Evolutionary conservation across 2,888 invertebrate species (phyloP).

Genomic region (Patella depressa): DNA sequence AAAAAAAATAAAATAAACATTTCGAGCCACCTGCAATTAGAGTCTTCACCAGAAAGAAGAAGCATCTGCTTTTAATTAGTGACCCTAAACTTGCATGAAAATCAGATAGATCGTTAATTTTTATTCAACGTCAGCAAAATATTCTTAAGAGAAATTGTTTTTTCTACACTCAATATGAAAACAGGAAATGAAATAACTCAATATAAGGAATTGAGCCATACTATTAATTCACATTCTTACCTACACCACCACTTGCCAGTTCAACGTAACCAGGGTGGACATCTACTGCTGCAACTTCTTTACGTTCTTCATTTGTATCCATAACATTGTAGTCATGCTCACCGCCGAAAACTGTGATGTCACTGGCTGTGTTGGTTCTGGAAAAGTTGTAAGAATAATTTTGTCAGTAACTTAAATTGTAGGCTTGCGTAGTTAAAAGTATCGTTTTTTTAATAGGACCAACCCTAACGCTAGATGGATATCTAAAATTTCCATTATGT

Average conservation of each 20-base stretch:
- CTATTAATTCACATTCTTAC: neutral
- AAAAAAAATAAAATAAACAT: conserved; percentile 15
- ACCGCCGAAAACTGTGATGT: neutral
- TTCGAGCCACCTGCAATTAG: neutral
- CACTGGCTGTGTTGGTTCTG: neutral
- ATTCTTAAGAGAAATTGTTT: too few species aligned
- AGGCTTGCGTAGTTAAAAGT: too few species aligned
- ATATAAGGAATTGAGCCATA: too few species aligned
- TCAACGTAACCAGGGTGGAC: neutral
- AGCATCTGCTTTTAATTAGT: too few species aligned
- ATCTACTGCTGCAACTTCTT: neutral
- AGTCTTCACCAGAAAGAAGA: neutral
- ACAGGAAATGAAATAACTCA: too few species aligned
- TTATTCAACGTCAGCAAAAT: too few species aligned
- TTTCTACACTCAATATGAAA: too few species aligned
- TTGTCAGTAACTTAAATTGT: neutral
- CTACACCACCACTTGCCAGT: neutral
- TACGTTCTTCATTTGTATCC: neutral
- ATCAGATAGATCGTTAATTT: too few species aligned
- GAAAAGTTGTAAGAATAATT: neutral
- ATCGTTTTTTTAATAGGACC: too few species aligned
- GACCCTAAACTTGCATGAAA: too few species aligned
- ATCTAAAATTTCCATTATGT: too few species aligned
- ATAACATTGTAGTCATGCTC: neutral
- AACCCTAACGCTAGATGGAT: too few species aligned